Percentiles rank a stretch among this genome's conserved stretches.
Conservation (phyloP, 2,113 vertebrate genomes). For the Lipophrys pholis region DNA sequence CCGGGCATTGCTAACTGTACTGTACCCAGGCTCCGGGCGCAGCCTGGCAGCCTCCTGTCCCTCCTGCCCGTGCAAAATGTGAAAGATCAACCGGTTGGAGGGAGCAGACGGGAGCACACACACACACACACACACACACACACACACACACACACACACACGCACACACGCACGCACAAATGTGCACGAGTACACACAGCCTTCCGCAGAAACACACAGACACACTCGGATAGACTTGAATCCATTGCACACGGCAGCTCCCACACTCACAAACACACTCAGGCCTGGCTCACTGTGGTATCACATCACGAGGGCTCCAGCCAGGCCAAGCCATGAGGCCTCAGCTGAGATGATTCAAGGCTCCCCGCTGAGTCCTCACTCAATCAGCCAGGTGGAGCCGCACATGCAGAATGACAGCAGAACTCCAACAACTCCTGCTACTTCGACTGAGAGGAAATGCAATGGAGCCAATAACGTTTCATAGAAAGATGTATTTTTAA, state of each 20-base stretch:
- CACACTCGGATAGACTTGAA: slow-evolving; percentile 14
- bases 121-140: slow-evolving; percentile 44
- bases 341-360: slow-evolving; percentile 84
- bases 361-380: slow-evolving; percentile 78
- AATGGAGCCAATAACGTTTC: slow-evolving; percentile 30
- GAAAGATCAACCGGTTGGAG: slow-evolving; percentile 86
- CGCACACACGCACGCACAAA: slow-evolving; percentile 38
- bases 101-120: slow-evolving; percentile 83
- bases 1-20: slow-evolving; percentile 82
- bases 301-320: slow-evolving; percentile 84
- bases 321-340: slow-evolving; percentile 80
- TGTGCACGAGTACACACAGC: slow-evolving; percentile 21
- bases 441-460: slow-evolving; percentile 42
- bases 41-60: slow-evolving; percentile 82
- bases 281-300: slow-evolving; percentile 77
- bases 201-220: too few relatives aligned
- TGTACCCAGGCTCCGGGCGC: slow-evolving; percentile 80
- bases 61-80: slow-evolving; percentile 83
- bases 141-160: slow-evolving; percentile 35
- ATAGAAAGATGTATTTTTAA: slow-evolving; percentile 28
- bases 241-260: slow-evolving; percentile 10
- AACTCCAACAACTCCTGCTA: slow-evolving; percentile 62
- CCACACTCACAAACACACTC: slow-evolving; percentile 65
- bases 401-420: slow-evolving; percentile 69
- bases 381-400: slow-evolving; percentile 76